Evolutionary conservation across 1,140 invertebrate species (phyloP).

Genomic region (Ganaspis sp.): DNA sequence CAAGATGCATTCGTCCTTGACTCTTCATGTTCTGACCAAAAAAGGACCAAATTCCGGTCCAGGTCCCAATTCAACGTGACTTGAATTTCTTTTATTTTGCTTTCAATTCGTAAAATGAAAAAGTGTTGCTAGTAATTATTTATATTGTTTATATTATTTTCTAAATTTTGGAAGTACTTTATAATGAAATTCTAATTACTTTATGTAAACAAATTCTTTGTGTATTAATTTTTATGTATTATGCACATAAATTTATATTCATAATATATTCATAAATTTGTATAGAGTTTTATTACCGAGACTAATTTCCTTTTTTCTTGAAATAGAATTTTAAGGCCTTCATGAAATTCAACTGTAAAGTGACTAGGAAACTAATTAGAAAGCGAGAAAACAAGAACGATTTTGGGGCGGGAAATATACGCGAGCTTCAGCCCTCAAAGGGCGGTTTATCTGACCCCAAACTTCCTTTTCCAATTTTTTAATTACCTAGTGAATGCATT

Average conservation of each 20-base stretch:
- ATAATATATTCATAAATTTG: no score
- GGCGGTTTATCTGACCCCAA: neutral
- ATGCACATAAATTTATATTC: no score
- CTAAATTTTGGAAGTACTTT: neutral
- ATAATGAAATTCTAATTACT: neutral
- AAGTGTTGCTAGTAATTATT: neutral
- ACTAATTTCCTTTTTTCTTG: neutral
- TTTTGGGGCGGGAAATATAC: neutral
- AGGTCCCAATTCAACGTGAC: constrained; percentile 22
- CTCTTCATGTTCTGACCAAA: constrained; percentile 19
- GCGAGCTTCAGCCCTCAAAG: neutral
- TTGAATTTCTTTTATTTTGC: neutral
- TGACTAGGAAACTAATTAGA: constrained; percentile 6
- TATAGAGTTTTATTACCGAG: neutral
- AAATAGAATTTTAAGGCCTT: constrained; percentile 2
- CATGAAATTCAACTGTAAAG: neutral
- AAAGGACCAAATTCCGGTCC: constrained; percentile 14
- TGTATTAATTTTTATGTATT: no score
- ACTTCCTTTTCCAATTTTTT: neutral
- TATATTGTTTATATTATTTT: neutral
- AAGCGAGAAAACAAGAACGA: constrained; percentile 3
- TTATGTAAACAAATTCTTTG: neutral
- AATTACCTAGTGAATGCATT: neutral
- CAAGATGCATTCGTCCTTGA: constrained; percentile 12
- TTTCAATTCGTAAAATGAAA: neutral